phyloP scores from a whole-genome alignment of 2,113 vertebrate genomes.

The Macroglossus sobrinus region DNA sequence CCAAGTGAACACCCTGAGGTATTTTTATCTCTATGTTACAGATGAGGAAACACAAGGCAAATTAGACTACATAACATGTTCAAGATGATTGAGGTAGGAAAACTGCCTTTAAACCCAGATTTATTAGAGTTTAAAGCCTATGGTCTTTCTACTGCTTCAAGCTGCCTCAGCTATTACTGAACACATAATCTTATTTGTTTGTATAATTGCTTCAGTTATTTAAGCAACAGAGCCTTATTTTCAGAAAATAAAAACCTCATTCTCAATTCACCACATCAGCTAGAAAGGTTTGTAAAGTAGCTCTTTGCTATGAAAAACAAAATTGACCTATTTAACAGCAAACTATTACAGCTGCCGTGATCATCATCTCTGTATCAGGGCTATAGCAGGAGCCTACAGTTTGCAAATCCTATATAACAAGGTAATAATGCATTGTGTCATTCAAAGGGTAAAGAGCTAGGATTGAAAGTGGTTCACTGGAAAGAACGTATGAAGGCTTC shows the following conservation, averaged over 20 bases:
- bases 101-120: neutral
- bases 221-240: constrained; percentile 43
- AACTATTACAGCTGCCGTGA: neutral
- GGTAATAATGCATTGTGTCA: neutral
- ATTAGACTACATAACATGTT: neutral
- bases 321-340: constrained; percentile 28
- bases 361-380: neutral
- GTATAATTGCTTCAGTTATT: constrained; percentile 10
- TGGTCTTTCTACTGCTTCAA: neutral
- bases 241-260: constrained; percentile 7
- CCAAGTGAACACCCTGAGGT: neutral
- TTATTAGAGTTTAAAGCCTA: neutral
- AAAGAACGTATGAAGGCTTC: neutral
- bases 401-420: neutral
- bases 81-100: neutral
- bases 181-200: neutral
- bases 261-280: neutral
- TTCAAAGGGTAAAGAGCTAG: neutral
- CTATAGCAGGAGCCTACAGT: neutral
- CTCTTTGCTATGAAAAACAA: constrained; percentile 8
- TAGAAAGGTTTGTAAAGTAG: neutral
- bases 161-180: neutral
- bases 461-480: neutral
- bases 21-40: neutral
- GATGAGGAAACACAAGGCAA: neutral